Conservation (phyloP, 2,797 vertebrate species). For the Ibycter americanus region DNA sequence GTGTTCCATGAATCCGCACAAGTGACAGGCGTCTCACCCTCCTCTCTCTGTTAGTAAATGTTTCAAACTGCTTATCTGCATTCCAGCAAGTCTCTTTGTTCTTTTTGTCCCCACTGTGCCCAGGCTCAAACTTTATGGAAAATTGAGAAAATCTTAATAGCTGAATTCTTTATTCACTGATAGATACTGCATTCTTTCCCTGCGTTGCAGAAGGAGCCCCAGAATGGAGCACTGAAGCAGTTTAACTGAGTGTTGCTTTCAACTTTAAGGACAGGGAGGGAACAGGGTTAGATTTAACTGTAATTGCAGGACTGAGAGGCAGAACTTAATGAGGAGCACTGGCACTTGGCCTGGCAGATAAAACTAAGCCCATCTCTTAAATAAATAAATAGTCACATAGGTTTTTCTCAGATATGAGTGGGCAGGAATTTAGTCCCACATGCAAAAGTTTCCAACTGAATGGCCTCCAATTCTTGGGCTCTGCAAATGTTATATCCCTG, state of each 20-base stretch:
- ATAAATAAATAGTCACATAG: slow-evolving; percentile 3
- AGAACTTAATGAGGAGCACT: neutral
- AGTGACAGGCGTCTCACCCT: neutral
- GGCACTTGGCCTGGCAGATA: slow-evolving; percentile 33
- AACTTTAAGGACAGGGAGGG: neutral
- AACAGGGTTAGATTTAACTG: neutral
- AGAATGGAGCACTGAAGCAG: neutral
- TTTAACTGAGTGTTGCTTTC: neutral
- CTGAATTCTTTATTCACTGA: neutral
- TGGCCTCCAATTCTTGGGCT: neutral
- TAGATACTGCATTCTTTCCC: neutral
- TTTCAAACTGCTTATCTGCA: neutral
- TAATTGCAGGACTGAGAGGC: neutral
- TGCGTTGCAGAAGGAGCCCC: neutral
- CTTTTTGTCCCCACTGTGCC: neutral
- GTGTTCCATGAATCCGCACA: neutral
- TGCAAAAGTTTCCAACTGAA: neutral
- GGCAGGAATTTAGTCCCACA: neutral
- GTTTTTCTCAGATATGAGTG: neutral
- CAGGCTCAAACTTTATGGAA: neutral
- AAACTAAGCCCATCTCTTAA: neutral
- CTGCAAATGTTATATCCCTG: neutral
- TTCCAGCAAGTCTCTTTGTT: neutral
- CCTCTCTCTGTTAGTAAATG: neutral
- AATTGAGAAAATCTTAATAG: neutral